Evolutionary conservation across 2,113 vertebrate species (phyloP), one percentile per base, ranked within the genome.

Genomic region (Synchiropus splendidus): DNA sequence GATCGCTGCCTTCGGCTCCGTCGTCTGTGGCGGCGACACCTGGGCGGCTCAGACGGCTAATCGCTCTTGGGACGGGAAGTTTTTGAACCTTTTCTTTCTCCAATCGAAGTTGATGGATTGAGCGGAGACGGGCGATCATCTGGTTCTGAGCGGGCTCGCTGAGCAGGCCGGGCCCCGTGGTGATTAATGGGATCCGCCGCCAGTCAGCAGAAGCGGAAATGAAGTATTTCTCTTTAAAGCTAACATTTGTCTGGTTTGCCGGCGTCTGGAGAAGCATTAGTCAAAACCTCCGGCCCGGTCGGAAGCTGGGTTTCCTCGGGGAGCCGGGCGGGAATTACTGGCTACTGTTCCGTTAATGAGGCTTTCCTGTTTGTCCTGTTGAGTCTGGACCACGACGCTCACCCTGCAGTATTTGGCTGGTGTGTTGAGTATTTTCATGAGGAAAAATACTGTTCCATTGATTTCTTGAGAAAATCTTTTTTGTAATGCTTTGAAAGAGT

Each of bases 171-270:
- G 64, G 70, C 74, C 61, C 54, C 63, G 16, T 50, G 51, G 70
- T 86, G 82, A 86, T 86, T 85, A 83, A 86, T 82, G 82, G 61
- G 61, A 66, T 68, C 79, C 70, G 77, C 80, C 72, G 72, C 63
- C 40, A 70, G 80, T 84, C 79, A 78, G 78, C 80, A 77, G 70
- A 78, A 77, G 77, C 74, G 74, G 79, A 85, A 86, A 83, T 86
- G 79, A 86, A 86, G 82, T 74, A 81, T 82, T 85, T 80, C 67
- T 73, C 75, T 82, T 85, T 85, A 82, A 85, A 80, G 71, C 72
- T 72, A 75, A 79, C 79, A 82, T 86, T 82, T 74, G 82, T 86
- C 81, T 83, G 81, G 68, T 78, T 77, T 78, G 77, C 77, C 45
- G 60, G 54, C 38, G 53, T 73, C 58, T 72, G 72, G 61, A 70